Evolutionary conservation across 2,797 vertebrate species (phyloP), one percentile per base, ranked within the genome.

Genomic region (Florisuga fusca): DNA sequence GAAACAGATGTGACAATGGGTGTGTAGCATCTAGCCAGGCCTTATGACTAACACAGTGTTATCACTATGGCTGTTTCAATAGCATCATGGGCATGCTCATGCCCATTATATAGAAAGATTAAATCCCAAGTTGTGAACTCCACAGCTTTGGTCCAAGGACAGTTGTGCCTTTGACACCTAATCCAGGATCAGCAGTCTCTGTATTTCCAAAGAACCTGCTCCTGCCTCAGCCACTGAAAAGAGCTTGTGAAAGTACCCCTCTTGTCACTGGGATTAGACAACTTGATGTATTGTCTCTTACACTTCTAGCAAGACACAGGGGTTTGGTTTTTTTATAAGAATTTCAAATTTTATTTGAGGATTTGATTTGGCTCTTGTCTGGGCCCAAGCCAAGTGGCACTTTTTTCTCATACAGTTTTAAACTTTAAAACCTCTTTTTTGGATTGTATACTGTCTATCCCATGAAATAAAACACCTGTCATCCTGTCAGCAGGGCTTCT

Each of bases 401-500:
- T 91, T 77, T 23, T 5, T 1, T 1, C 12, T 10, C 36, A 3
- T 1, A n/a, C 73, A 43, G 61, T 66, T 93, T 90, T 74, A 43
- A 71, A 59, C 33, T 90, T 66, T 23, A 25, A 83, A 79, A 54
- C 1, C 36, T 14, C 38, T 59, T 46, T 58, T 90, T 90, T 18
- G 0, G 6, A 73, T 94, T 80, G 36, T 55, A 84, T 55, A 16
- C 31, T 68, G 59, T 79, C 85, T 92, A 20, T 78, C 23, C 21
- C 38, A 45, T 53, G 31, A 94, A 90, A 78, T 78, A 74, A 88
- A 95, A 84, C 5, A 31, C 76, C 58, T 90, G 79, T 91, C 93
- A 91, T 93, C 31, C 55, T 96, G 94, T 80, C 93, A 95, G 29
- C 87, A 78, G 34, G 46, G 17, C 43, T 94, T 92, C 72, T 84